Evolutionary conservation across 2,113 vertebrate species (phyloP), one percentile per base, ranked within the genome.

Genomic region (Odontesthes bonariensis): DNA sequence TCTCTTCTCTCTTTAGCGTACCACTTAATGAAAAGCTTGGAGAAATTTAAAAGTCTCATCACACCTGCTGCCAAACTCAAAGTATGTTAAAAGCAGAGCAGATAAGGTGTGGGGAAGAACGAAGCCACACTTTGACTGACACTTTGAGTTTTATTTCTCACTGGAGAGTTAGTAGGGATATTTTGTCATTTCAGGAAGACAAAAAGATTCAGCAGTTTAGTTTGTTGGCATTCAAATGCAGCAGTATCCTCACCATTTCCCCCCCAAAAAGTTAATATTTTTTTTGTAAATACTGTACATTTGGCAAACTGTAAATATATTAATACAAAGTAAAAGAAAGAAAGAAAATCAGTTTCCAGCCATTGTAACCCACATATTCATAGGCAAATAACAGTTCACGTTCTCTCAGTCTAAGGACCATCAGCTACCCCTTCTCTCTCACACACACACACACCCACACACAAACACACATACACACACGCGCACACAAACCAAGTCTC

Each of bases 21-120:
- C 35, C 16, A 31, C 71, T 19, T 84, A 87, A 91, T 90, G 85
- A 91, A 86, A 91, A 85, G 86, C 79, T 56, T 31, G 59, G 55
- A 60, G 52, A 44, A 59, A 81, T 84, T 87, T 81, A 71, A 81
- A 81, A 1, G 22, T 31, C 70, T 68, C 77, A 40, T 73, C 83
- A 89, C 90, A 90, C 72, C 88, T 90, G 88, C 75, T 65, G 33
- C 61, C 20, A 46, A 55, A 52, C 27, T 16, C 33, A 44, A 80
- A 78, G 69, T 84, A 76, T 86, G 82, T 75, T 66, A 77, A 77
- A 52, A 77, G 75, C 22, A 59, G 69, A 71, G 62, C 23, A 6
- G n/a, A n/a, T n/a, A n/a, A n/a, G n/a, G n/a, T n/a, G n/a, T n/a
- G n/a, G n/a, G 33, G 11, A 56, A 40, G 11, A 46, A 16, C 8